Percentiles rank a stretch among this genome's conserved stretches.
Evolutionary conservation across 1,140 invertebrate species (phyloP).

Genomic region (Lysiphlebus fabarum): DNA sequence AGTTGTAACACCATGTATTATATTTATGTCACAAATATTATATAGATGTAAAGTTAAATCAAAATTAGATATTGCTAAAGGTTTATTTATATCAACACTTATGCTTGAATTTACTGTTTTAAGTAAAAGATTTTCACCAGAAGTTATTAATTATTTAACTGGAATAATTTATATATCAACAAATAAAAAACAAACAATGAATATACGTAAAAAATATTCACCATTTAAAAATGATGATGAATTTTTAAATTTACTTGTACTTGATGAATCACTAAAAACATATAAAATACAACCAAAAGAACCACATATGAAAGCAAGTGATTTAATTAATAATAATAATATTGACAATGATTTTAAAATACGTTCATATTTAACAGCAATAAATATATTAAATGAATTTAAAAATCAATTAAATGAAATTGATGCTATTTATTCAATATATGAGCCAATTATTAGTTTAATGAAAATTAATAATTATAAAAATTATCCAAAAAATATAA

Average conservation of each 20-base stretch:
- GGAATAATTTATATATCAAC: slow-evolving; percentile 66
- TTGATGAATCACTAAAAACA: slow-evolving; percentile 53
- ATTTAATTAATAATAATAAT: slow-evolving; percentile 54
- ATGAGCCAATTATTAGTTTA: slow-evolving; percentile 52
- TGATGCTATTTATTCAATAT: slow-evolving; percentile 54
- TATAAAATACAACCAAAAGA: slow-evolving; percentile 39
- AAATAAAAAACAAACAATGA: slow-evolving; percentile 55
- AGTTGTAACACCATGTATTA: slow-evolving; percentile 76
- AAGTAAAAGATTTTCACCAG: slow-evolving; percentile 79
- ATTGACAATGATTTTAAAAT: slow-evolving; percentile 64
- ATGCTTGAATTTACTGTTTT: slow-evolving; percentile 74
- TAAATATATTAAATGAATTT: slow-evolving; percentile 61
- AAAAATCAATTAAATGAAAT: slow-evolving; percentile 57
- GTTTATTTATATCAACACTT: slow-evolving; percentile 73
- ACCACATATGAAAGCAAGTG: slow-evolving; percentile 49
- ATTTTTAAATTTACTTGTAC: slow-evolving; percentile 57
- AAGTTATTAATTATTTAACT: slow-evolving; percentile 73
- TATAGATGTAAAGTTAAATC: slow-evolving; percentile 60
- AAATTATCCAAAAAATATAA: slow-evolving; percentile 63
- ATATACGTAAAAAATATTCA: slow-evolving; percentile 56
- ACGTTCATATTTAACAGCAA: slow-evolving; percentile 53
- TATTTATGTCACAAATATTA: slow-evolving; percentile 82
- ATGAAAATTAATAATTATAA: slow-evolving; percentile 56
- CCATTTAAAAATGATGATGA: slow-evolving; percentile 62
- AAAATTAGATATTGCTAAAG: slow-evolving; percentile 68